Evolutionary conservation across 2,113 vertebrate species (phyloP).

Genomic region (human (Homo sapiens)): GRCh38 chr4:121668001-121668500

Average conservation of each 20-base stretch:
- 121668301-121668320: neutral
- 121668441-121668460: neutral
- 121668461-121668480: conserved; percentile 87
- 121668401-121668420: neutral
- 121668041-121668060: neutral
- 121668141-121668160: conserved; percentile 55
- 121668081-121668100: neutral
- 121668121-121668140: conserved; percentile 59
- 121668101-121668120: conserved; percentile 66
- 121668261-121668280: neutral
- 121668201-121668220: conserved; percentile 30
- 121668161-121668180: conserved; percentile 50
- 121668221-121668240: conserved; percentile 12
- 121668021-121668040: neutral
- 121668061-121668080: neutral
- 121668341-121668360: conserved; percentile 11
- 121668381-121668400: neutral
- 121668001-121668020: conserved; percentile 59
- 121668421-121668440: neutral
- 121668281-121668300: neutral
- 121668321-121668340: neutral
- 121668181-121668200: conserved; percentile 24
- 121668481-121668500: conserved; percentile 93
- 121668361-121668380: conserved; percentile 57
- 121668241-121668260: conserved; percentile 46